These are phyloP conservation scores for Actinemys pallida DNA, from an alignment of 2,113 vertebrate genomes.

Conservation along the genomic window DNA sequence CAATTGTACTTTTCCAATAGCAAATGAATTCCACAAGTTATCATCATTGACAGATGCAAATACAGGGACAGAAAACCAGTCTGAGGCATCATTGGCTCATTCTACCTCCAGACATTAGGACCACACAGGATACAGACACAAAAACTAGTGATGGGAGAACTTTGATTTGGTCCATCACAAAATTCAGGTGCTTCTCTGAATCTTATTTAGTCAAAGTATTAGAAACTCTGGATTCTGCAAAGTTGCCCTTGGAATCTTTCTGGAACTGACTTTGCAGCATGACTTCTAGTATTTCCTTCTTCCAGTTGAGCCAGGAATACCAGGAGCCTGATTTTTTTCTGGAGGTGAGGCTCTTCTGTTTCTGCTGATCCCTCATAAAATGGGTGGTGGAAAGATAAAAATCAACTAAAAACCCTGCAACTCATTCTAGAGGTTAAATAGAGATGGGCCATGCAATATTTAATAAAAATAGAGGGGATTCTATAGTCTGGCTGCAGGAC, in stretches of 20 bases:
- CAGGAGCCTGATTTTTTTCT: background rate
- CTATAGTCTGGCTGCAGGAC: background rate
- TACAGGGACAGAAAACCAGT: background rate
- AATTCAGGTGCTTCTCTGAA: background rate
- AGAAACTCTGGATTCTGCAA: background rate
- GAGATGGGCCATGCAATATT: background rate
- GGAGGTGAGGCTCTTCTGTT: background rate
- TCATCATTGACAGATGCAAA: background rate
- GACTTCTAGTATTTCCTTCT: background rate
- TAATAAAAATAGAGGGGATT: background rate
- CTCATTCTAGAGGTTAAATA: background rate
- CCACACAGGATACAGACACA: background rate
- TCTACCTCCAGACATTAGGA: background rate
- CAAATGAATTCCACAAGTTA: background rate
- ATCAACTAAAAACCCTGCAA: background rate
- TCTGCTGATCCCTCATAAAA: background rate
- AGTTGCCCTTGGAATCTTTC: background rate
- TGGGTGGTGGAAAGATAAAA: background rate
- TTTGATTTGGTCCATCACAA: background rate
- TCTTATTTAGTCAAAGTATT: background rate
- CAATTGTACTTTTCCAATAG: background rate
- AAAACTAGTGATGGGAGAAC: background rate
- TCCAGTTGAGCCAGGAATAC: background rate
- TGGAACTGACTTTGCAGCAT: background rate
- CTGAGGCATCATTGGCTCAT: background rate